Percentiles rank a stretch among this genome's conserved stretches.
These are phyloP conservation scores for Caradrina kadenii DNA, from an alignment of 2,888 invertebrate genomes.

Conservation along the genomic window DNA sequence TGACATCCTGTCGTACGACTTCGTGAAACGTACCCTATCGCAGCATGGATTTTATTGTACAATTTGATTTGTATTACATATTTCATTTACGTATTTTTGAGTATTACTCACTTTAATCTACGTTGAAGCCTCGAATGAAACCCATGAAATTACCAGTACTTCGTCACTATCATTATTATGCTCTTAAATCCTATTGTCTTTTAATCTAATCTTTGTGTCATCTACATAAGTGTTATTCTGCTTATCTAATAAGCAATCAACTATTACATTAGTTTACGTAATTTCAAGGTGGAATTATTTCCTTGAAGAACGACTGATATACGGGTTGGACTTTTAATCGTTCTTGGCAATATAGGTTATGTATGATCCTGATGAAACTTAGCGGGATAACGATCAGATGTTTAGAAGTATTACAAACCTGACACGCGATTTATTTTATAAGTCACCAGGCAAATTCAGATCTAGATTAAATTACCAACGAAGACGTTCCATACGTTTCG, in stretches of 20 bases:
- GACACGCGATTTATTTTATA: slow-evolving; percentile 14
- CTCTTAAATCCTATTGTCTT: slow-evolving; percentile 23
- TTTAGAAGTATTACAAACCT: neutral
- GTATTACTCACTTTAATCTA: slow-evolving; percentile 5
- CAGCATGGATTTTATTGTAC: slow-evolving; percentile 19
- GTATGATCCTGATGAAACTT: slow-evolving; percentile 5
- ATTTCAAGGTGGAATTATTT: slow-evolving; percentile 29
- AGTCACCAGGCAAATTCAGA: slow-evolving; percentile 3
- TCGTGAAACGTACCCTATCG: slow-evolving; percentile 54
- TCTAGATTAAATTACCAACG: neutral
- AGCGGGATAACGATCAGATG: neutral
- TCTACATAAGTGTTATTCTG: slow-evolving; percentile 25
- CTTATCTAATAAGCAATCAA: slow-evolving; percentile 47
- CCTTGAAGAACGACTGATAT: slow-evolving; percentile 10
- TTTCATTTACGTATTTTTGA: neutral
- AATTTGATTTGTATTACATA: slow-evolving; percentile 11
- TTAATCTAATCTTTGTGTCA: slow-evolving; percentile 37
- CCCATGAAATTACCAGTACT: neutral
- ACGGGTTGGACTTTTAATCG: slow-evolving; percentile 1
- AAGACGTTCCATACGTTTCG: neutral
- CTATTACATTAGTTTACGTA: slow-evolving; percentile 48
- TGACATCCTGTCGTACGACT: slow-evolving; percentile 73
- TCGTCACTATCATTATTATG: slow-evolving; percentile 6
- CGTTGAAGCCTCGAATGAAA: neutral
- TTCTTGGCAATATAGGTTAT: neutral